A percentile compares a stretch with the other conserved stretches of the same genome.
Conservation (phyloP, 1,140 invertebrate species). For the Oncopodura yosiiana region DNA sequence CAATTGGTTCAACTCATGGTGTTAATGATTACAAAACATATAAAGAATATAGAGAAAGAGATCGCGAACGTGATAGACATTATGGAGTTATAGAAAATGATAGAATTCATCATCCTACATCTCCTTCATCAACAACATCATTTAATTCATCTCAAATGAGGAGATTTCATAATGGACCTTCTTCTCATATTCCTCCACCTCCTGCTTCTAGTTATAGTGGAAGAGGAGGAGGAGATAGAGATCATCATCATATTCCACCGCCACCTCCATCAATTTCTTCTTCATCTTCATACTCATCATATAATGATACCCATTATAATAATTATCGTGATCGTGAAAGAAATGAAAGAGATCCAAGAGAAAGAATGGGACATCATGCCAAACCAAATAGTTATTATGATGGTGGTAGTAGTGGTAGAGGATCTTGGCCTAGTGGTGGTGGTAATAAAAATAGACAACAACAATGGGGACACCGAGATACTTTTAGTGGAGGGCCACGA, state of each 20-base stretch:
- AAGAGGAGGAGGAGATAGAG: constrained; percentile 1
- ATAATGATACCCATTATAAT: neutral
- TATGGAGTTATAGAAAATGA: constrained; percentile 1
- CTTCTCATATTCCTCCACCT: neutral
- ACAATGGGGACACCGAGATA: neutral
- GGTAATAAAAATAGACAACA: neutral
- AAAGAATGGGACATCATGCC: neutral
- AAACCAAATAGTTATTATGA: neutral
- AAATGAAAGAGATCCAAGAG: neutral
- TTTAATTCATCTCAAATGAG: neutral
- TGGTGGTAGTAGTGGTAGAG: neutral
- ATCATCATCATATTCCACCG: neutral
- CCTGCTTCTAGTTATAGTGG: neutral
- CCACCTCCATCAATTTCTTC: neutral
- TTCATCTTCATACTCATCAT: neutral
- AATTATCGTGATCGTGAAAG: neutral
- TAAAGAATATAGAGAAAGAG: constrained; percentile 10
- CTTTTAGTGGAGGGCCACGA: neutral
- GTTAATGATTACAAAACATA: neutral
- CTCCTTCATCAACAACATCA: neutral
- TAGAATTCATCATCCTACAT: constrained; percentile 2
- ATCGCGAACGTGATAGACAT: constrained; percentile 1
- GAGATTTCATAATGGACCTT: neutral
- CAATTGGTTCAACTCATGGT: neutral
- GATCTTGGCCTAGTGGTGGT: neutral